Percentiles rank a stretch among this genome's conserved stretches.
Conservation (phyloP, 37 sponge, comb jelly and placozoan species). For the Geodia barretti region DNA sequence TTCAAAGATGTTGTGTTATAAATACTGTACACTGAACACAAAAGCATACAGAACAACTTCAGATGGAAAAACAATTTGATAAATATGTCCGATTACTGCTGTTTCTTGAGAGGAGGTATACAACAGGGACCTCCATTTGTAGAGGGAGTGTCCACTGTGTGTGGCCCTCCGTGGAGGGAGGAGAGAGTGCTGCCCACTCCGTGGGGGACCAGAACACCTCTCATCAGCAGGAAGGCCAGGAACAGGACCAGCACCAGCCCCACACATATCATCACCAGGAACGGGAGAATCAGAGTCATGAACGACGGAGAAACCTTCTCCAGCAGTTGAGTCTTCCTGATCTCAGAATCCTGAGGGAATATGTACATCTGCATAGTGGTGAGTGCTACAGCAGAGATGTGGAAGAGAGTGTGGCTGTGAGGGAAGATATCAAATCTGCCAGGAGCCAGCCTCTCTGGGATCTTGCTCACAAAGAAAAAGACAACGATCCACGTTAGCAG, state of each 20-base stretch:
- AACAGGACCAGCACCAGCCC: slow-evolving; percentile 26
- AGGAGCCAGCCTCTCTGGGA: slow-evolving; percentile 85
- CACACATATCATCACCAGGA: neutral
- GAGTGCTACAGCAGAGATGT: slow-evolving; percentile 45
- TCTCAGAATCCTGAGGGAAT: slow-evolving; percentile 37
- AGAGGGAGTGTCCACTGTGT: no score
- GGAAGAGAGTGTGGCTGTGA: slow-evolving; percentile 88
- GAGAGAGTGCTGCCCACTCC: no score
- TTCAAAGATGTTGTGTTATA: no score
- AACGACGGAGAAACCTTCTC: neutral
- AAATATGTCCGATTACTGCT: no score
- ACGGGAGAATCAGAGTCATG: slow-evolving; percentile 25
- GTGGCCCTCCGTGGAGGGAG: no score
- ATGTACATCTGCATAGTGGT: slow-evolving; percentile 58
- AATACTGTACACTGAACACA: no score
- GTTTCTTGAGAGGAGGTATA: no score
- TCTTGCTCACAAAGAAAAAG: slow-evolving; percentile 80
- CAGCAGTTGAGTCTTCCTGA: slow-evolving; percentile 8
- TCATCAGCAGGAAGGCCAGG: slow-evolving; percentile 18
- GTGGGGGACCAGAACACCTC: slow-evolving; percentile 12
- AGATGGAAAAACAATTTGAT: no score
- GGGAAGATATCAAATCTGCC: slow-evolving; percentile 79
- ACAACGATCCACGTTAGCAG: slow-evolving; percentile 7
- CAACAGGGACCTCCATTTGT: no score
- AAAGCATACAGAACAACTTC: no score